These are phyloP conservation scores for Cirrhinus mrigala DNA, from an alignment of 2,797 vertebrate species.

Conservation along the genomic window DNA sequence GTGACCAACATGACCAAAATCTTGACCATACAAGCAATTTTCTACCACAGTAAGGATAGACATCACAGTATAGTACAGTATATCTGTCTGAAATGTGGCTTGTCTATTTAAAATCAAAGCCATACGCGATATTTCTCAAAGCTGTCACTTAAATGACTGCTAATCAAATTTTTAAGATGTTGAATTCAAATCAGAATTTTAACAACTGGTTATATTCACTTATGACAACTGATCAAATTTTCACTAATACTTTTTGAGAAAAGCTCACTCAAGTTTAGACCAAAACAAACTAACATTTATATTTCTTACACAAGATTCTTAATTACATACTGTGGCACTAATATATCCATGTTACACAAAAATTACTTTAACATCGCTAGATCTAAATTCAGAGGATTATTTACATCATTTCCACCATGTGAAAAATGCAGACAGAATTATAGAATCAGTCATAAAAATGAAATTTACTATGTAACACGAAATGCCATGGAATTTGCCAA, in stretches of 20 bases:
- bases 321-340: no score
- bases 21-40: background rate
- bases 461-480: no score
- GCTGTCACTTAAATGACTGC: background rate
- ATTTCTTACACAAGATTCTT: background rate
- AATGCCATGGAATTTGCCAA: no score
- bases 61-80: background rate
- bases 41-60: background rate
- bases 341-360: background rate
- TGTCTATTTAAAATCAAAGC: background rate
- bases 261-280: background rate
- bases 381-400: background rate
- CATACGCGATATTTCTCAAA: background rate
- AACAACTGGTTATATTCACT: background rate
- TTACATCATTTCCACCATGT: background rate
- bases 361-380: background rate
- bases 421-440: no score
- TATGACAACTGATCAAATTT: background rate
- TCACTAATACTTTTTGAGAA: background rate
- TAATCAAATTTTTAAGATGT: background rate
- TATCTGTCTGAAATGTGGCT: background rate
- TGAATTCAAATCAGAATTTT: background rate
- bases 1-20: background rate
- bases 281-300: background rate
- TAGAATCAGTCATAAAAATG: no score